phyloP scores from a whole-genome alignment of 2,113 vertebrate species.

The Eulacestoma nigropectus region DNA sequence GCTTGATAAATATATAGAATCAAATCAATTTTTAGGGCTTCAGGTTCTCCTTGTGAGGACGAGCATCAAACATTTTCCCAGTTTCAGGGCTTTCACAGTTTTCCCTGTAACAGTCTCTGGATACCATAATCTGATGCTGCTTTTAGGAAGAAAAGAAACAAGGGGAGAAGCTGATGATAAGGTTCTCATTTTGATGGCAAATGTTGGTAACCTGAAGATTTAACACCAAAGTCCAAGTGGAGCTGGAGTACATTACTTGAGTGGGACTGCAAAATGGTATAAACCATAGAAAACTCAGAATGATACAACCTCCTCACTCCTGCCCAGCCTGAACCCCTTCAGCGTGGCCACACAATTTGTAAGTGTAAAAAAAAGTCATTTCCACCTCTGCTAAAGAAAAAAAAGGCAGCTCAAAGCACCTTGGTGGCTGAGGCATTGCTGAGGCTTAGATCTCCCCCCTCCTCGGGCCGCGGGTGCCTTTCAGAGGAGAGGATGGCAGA shows the following conservation, averaged over 20 bases:
- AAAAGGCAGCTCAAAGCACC: background rate
- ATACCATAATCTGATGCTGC: background rate
- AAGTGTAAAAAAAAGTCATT: background rate
- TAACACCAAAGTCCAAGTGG: background rate
- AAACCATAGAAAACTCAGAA: background rate
- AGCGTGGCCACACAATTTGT: background rate
- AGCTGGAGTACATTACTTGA: background rate
- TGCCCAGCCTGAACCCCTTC: background rate
- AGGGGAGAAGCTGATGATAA: background rate
- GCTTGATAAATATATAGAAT: background rate
- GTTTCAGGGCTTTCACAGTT: background rate
- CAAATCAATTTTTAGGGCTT: background rate
- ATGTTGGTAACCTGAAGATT: background rate
- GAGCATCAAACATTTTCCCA: background rate
- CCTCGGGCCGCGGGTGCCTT: accelerated
- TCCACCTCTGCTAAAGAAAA: background rate
- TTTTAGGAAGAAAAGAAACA: background rate
- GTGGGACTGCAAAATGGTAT: background rate
- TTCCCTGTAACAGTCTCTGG: background rate
- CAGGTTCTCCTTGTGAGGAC: background rate
- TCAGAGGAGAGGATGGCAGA: background rate
- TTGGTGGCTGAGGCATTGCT: background rate
- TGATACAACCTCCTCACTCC: background rate
- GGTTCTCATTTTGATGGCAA: background rate
- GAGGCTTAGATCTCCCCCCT: background rate